A percentile compares a stretch with the other conserved stretches of the same genome.
These are phyloP conservation scores for Papilio polytes DNA, from an alignment of 1,140 invertebrate genomes.

Conservation along the genomic window DNA sequence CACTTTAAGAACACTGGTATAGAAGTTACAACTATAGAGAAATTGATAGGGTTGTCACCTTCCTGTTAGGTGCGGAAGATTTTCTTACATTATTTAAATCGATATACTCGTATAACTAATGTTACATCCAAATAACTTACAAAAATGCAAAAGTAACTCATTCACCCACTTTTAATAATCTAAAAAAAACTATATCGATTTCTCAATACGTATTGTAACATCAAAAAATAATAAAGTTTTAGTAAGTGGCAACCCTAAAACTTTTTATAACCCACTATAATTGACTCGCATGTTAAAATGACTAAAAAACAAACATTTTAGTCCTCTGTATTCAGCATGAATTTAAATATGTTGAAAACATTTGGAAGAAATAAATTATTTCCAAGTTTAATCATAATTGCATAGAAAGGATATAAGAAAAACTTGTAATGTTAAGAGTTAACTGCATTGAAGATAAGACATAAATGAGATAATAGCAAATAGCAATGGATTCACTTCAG, in stretches of 20 bases:
- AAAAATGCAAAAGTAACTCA: neutral
- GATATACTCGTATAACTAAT: too few relatives aligned
- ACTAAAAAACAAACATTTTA: neutral
- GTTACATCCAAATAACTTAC: neutral
- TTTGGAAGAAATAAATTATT: neutral
- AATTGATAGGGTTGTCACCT: neutral
- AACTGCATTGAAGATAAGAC: slow-evolving; percentile 1
- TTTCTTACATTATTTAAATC: neutral
- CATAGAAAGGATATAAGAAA: neutral
- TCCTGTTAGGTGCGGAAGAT: neutral
- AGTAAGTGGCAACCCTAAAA: neutral
- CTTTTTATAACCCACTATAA: neutral
- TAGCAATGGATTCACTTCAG: neutral
- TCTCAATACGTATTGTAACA: too few relatives aligned
- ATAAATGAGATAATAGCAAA: neutral
- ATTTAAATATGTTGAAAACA: neutral
- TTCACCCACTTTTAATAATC: too few relatives aligned
- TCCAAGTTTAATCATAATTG: neutral
- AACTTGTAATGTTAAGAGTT: neutral
- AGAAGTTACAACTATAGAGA: neutral
- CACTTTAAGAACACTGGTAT: neutral
- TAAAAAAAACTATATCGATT: too few relatives aligned
- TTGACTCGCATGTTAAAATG: neutral
- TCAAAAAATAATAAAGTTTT: neutral
- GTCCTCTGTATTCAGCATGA: neutral